Evolutionary conservation across 2,797 vertebrate genomes (phyloP).

Genomic region (Onychomys arenicola): DNA sequence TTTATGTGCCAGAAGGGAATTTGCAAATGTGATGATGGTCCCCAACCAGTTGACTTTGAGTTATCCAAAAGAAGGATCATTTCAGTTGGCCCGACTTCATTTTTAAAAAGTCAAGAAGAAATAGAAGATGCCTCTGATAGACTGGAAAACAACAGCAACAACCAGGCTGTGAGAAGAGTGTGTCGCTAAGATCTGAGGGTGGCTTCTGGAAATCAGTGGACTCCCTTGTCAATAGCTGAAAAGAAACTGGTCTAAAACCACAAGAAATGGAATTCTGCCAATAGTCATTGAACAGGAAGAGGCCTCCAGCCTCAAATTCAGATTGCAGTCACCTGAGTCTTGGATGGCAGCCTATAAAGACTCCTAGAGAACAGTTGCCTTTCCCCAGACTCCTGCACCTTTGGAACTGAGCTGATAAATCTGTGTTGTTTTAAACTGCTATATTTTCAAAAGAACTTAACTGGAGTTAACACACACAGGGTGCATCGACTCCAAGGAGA

Average conservation of each 20-base stretch:
- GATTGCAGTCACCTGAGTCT: not conserved
- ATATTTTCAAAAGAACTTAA: not conserved
- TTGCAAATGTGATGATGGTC: not conserved
- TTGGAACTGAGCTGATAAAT: not conserved
- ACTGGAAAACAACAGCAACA: not conserved
- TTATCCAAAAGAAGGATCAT: conserved; percentile 5
- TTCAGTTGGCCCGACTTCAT: not conserved
- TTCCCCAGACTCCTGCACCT: not conserved
- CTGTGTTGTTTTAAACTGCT: conserved; percentile 20
- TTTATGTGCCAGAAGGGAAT: not conserved
- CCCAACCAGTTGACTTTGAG: not conserved
- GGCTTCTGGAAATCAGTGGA: not conserved
- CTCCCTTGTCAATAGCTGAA: not conserved
- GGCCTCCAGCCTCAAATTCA: not conserved
- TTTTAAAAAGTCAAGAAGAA: not conserved
- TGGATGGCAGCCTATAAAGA: not conserved
- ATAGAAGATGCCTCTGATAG: not conserved
- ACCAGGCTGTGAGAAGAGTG: not conserved
- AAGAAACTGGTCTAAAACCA: not conserved
- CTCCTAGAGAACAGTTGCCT: not conserved
- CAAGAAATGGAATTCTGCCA: conserved; percentile 15
- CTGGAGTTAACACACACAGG: not conserved
- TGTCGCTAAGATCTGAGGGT: not conserved
- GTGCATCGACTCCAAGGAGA: not conserved
- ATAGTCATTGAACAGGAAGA: not conserved